Evolutionary conservation across 1,140 invertebrate species (phyloP), one percentile per base, ranked within the genome.

Genomic region (Zaprionus lachaisei): DNA sequence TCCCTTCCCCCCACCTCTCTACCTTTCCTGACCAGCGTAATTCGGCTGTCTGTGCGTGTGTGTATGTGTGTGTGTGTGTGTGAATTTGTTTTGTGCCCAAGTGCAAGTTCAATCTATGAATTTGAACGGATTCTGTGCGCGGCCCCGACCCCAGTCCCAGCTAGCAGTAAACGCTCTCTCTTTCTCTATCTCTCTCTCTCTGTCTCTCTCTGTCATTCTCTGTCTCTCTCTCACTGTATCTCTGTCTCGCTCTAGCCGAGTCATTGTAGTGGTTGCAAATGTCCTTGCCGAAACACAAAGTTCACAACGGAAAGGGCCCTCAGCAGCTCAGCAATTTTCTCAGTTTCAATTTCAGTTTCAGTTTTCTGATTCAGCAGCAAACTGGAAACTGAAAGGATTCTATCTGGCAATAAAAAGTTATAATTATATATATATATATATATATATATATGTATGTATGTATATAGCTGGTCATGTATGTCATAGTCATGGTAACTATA

Each of bases 51-150:
- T 71, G 54, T 67, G 49, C 37, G 38, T 62, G 51, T 61, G 49
- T 62, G 47, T 74, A 22, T 67, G n/a, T 72, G 44, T 77, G 64
- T 74, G 14, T 49, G 31, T 38, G 38, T 74, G 49, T 71, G 67
- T 65, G 55, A 20, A 62, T 72, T 76, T 80, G 69, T 86, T 86
- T 72, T 73, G 81, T 76, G 83, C 74, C 84, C 84, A 89, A 89
- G 84, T 89, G 84, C 84, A 89, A 89, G 84, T 89, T 89, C 84
- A 89, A 89, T 89, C 85, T 90, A 81, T 90, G 80, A 90, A 84
- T 85, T 90, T 89, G 62, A 76, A 81, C 74, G 85, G 81, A 90
- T 89, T 81, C 84, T 90, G 84, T 76, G 51, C 78, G 56, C 81
- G 80, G 72, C 83, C 84, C 83, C 83, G 73, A 83, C 80, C 83